Evolutionary conservation across 2,113 vertebrate genomes (phyloP).

Genomic region (Eurystomus gularis): DNA sequence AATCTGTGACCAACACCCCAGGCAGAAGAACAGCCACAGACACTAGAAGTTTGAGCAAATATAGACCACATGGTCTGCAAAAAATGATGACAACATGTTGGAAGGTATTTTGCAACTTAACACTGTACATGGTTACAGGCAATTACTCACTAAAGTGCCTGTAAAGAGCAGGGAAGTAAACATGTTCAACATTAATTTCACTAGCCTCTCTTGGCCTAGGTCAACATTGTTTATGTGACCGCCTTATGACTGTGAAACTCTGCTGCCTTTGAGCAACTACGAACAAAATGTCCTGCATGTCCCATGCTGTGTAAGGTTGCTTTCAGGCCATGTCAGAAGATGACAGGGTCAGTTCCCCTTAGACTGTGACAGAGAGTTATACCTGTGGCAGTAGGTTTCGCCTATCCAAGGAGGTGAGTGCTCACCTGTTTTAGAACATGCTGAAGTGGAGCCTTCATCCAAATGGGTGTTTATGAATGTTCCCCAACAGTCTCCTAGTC

Average conservation of each 20-base stretch:
- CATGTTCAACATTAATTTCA: background rate
- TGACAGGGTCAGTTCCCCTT: background rate
- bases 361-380: background rate
- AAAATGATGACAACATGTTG: background rate
- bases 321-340: background rate
- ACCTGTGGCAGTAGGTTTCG: rapidly evolving
- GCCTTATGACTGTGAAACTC: background rate
- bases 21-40: background rate
- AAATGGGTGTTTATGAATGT: background rate
- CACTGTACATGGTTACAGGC: background rate
- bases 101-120: background rate
- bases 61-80: background rate
- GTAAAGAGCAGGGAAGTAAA: background rate
- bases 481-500: background rate
- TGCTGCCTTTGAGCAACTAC: background rate
- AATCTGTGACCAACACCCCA: background rate
- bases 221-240: background rate
- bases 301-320: background rate
- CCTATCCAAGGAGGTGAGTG: background rate
- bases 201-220: background rate
- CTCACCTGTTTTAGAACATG: background rate
- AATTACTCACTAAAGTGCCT: background rate
- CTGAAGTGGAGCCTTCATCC: background rate
- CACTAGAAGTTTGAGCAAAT: background rate
- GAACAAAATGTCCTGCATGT: background rate